A percentile compares a stretch with the other conserved stretches of the same genome.
These are phyloP conservation scores for Pteronura brasiliensis DNA, from an alignment of 2,113 vertebrate species.

Conservation along the genomic window DNA sequence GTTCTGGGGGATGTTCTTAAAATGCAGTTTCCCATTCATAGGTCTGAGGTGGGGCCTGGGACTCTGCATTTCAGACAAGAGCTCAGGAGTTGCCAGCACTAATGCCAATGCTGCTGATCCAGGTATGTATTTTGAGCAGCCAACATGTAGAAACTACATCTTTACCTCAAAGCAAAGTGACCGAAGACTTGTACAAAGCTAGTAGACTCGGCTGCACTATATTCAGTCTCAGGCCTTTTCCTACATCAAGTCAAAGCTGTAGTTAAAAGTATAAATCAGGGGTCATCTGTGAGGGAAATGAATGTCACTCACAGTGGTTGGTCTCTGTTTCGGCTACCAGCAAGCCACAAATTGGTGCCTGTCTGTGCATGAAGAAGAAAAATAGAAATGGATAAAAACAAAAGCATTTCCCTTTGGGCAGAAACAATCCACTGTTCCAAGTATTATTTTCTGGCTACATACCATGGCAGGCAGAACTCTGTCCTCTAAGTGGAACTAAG, in stretches of 20 bases:
- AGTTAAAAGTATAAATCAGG: constrained; percentile 39
- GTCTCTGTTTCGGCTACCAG: constrained; percentile 39
- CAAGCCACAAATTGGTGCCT: constrained; percentile 44
- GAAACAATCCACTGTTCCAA: constrained; percentile 22
- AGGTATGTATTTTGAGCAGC: neutral
- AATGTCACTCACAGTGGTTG: constrained; percentile 18
- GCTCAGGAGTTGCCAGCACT: neutral
- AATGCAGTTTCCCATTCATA: neutral
- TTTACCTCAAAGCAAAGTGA: neutral
- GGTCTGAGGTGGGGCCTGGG: neutral
- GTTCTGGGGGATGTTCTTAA: neutral
- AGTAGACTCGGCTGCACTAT: neutral
- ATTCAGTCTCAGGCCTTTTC: neutral
- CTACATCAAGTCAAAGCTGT: neutral
- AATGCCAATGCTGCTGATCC: neutral
- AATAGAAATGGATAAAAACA: constrained; percentile 60
- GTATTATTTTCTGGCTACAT: constrained; percentile 32
- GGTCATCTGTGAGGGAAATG: constrained; percentile 37
- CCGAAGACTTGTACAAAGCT: neutral
- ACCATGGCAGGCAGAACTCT: neutral
- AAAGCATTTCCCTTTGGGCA: constrained; percentile 32
- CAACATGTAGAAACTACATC: neutral
- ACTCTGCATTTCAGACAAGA: neutral
- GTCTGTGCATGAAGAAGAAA: constrained; percentile 51
- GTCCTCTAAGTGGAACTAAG: constrained; percentile 45